Evolutionary conservation across 2,113 vertebrate species (phyloP).

Genomic region (Spilogale gracilis): DNA sequence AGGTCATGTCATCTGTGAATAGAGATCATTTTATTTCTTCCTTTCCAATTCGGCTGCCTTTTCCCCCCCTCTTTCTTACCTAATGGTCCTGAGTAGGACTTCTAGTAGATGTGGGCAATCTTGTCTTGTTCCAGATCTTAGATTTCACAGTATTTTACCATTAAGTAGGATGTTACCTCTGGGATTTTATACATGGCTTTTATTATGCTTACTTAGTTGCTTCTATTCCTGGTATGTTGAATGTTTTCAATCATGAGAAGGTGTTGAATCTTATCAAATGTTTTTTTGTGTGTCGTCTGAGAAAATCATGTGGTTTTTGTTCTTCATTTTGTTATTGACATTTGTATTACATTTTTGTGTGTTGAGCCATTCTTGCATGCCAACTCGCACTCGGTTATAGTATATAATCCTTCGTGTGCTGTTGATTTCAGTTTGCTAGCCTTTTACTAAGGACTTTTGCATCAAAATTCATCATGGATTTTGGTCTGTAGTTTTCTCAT

Average conservation of each 20-base stretch:
- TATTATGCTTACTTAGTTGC: background rate
- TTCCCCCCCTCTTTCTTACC: background rate
- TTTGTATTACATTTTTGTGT: background rate
- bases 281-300: background rate
- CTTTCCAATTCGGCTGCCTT: background rate
- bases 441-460: background rate
- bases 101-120: background rate
- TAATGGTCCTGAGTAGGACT: background rate
- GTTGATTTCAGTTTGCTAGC: background rate
- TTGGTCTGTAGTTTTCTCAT: background rate
- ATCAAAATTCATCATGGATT: background rate
- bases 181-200: background rate
- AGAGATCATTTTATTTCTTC: background rate
- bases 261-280: background rate
- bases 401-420: background rate
- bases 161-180: background rate
- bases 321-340: background rate
- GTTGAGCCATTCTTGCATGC: background rate
- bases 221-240: background rate
- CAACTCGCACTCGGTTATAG: background rate
- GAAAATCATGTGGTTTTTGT: background rate
- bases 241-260: background rate
- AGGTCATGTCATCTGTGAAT: background rate
- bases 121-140: background rate
- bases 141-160: background rate